Evolutionary conservation across 2,888 invertebrate genomes (phyloP), one percentile per base, ranked within the genome.

Genomic region (Luperina testacea): DNA sequence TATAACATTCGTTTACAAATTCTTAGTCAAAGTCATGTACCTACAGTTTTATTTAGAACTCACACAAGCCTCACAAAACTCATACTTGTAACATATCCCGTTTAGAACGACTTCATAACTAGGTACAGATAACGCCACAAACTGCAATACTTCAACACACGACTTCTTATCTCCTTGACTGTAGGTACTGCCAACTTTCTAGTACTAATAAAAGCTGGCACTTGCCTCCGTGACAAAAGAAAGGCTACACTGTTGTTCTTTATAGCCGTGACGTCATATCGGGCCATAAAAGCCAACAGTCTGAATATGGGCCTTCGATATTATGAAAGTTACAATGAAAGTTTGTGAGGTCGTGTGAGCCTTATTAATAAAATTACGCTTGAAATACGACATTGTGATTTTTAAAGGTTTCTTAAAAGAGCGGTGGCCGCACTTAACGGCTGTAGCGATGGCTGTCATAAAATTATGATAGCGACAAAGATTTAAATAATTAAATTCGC

Each of bases 311-410:
- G 59, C 51, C 6, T 51, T 59, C n/a, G 45, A 20, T 1, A 61
- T 32, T 1, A 61, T 32, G 45, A 69, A 82, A 1, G 42, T 45
- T 45, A n/a, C 32, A 61, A 61, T 61, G 63, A 77, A 80, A 80
- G 42, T 77, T 82, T 69, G 68, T 68, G 15, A 77, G 59, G 38
- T 82, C 59, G 27, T 73, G 24, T 51, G 59, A 32, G 42, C n/a
- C 65, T 82, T 82, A 80, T 80, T 82, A 80, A 82, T 82, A 77
- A 82, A 82, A 80, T 77, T 67, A 68, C 38, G 45, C n/a, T 74
- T 77, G 77, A 53, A 24, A 38, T 13, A 20, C 27, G n/a, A 82
- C 45, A 38, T 82, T 77, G 59, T 77, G n/a, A 48, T 45, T 59
- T 79, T 17, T 77, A n/a, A 59, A 59, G n/a, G 57, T 4, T 59